phyloP scores from a whole-genome alignment of 2,113 vertebrate genomes.

The Uropsilus gracilis region DNA sequence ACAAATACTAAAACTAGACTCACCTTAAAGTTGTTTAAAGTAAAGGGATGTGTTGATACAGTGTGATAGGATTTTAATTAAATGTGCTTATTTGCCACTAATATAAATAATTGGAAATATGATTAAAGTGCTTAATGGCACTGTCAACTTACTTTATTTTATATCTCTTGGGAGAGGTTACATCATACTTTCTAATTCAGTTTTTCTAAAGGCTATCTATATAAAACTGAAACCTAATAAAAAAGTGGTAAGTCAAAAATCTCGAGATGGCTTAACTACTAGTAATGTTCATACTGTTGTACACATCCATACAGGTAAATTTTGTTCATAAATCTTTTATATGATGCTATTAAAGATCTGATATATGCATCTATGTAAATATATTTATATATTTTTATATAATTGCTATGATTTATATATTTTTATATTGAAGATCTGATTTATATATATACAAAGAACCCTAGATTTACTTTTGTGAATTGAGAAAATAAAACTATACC shows the following conservation, averaged over 20 bases:
- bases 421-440: too few species aligned
- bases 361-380: too few species aligned
- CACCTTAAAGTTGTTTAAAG: constrained; percentile 49
- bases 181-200: constrained; percentile 30
- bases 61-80: constrained; percentile 54
- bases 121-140: not conserved
- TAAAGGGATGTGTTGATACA: not conserved
- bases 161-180: constrained; percentile 23
- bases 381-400: too few species aligned
- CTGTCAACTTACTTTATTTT: not conserved
- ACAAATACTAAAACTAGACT: not conserved
- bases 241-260: constrained; percentile 50
- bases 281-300: constrained; percentile 3
- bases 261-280: not conserved
- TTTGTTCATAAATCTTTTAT: constrained; percentile 49
- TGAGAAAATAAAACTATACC: constrained; percentile 46
- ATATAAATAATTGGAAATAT: constrained; percentile 56
- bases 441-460: not conserved
- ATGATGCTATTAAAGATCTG: constrained; percentile 38
- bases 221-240: constrained; percentile 9
- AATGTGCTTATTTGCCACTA: constrained; percentile 18
- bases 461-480: constrained; percentile 32
- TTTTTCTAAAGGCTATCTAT: constrained; percentile 10
- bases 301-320: constrained; percentile 20
- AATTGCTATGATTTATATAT: too few species aligned